Percentiles rank a stretch among this genome's conserved stretches.
Evolutionary conservation across 2,797 vertebrate genomes (phyloP).

Genomic region (Tragopan temminckii): DNA sequence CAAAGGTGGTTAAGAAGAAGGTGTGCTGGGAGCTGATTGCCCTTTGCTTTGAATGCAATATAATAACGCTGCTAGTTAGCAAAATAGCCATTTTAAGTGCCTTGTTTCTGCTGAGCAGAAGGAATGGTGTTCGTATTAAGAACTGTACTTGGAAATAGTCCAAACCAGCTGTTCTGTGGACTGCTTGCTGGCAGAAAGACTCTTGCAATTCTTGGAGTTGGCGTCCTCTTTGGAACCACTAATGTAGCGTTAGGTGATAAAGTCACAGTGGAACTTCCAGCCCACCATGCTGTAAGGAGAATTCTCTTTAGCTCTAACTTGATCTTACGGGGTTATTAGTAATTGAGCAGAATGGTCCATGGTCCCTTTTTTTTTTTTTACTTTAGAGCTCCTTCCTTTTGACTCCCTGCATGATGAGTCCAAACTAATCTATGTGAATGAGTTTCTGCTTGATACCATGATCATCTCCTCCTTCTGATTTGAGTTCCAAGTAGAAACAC

Average conservation of each 20-base stretch:
- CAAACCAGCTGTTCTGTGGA: background rate
- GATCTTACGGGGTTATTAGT: background rate
- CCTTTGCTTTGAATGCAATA: background rate
- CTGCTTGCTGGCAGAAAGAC: background rate
- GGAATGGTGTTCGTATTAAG: background rate
- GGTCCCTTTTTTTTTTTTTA: background rate
- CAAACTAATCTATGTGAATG: background rate
- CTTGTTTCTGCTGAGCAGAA: background rate
- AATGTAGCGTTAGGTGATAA: background rate
- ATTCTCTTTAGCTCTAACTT: background rate
- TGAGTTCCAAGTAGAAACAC: background rate
- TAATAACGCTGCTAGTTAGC: background rate
- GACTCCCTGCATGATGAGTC: background rate
- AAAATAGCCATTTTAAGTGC: background rate
- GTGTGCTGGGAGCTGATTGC: background rate
- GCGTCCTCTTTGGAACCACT: background rate
- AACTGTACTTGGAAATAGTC: background rate
- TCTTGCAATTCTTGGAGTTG: background rate
- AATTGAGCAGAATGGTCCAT: background rate
- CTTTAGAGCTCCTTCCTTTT: background rate
- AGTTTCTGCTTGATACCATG: rapidly evolving
- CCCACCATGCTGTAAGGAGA: background rate
- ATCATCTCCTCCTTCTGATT: background rate
- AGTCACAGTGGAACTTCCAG: background rate
- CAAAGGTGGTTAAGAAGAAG: background rate